These are phyloP conservation scores for Drosophila prolongata DNA, from an alignment of 2,888 invertebrate species.

Conservation along the genomic window DNA sequence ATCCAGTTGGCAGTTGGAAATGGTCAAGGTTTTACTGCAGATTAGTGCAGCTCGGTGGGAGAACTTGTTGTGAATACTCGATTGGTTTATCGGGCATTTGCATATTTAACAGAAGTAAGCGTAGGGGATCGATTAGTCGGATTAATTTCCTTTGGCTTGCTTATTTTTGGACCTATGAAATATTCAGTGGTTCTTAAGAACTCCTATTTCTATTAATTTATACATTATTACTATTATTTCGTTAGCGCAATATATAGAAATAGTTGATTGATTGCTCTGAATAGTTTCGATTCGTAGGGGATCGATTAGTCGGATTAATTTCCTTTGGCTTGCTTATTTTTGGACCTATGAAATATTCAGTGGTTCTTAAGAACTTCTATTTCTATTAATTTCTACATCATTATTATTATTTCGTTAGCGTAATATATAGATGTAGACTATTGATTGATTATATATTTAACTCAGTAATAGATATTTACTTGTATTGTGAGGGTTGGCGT, in stretches of 20 bases:
- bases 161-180: not conserved
- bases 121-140: not conserved
- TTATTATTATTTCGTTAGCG: no score
- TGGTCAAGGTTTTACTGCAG: conserved; percentile 18
- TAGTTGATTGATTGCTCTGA: no score
- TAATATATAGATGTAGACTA: no score
- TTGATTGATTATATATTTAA: no score
- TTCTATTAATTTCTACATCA: not conserved
- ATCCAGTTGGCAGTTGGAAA: not conserved
- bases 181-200: no score
- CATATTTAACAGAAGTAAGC: not conserved
- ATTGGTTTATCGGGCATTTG: conserved; percentile 8
- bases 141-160: not conserved
- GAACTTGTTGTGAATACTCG: conserved; percentile 5
- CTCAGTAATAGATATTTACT: no score
- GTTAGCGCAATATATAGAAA: no score
- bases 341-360: no score
- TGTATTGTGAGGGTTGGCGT: no score
- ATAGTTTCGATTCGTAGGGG: not conserved
- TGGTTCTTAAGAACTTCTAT: not conserved
- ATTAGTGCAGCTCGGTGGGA: conserved; percentile 18
- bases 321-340: not conserved
- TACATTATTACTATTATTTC: not conserved
- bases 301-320: not conserved
- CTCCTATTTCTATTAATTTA: not conserved